Evolutionary conservation across 2,888 invertebrate species (phyloP).

Genomic region (Mystacides longicornis): DNA sequence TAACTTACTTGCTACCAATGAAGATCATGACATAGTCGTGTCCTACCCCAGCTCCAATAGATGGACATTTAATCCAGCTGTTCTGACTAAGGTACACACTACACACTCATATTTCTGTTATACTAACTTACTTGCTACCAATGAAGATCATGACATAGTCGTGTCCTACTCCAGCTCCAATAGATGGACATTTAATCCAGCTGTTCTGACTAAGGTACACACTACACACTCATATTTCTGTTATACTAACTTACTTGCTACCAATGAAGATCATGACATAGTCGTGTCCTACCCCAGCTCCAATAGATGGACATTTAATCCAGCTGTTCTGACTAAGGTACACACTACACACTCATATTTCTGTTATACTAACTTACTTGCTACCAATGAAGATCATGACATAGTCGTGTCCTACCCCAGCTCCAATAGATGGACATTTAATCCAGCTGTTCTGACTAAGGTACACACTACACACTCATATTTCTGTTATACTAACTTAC

Average conservation of each 20-base stretch:
- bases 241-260: too few relatives aligned
- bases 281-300: constrained; percentile 97
- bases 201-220: constrained; percentile 88
- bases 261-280: constrained; percentile 97
- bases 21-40: constrained; percentile 98
- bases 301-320: constrained; percentile 97
- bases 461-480: too few relatives aligned
- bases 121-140: too few relatives aligned
- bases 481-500: too few relatives aligned
- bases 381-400: constrained; percentile 97
- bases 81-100: constrained; percentile 87
- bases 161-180: constrained; percentile 97
- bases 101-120: too few relatives aligned
- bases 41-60: constrained; percentile 94
- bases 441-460: constrained; percentile 94
- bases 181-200: constrained; percentile 97
- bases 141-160: constrained; percentile 97
- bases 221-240: too few relatives aligned
- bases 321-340: constrained; percentile 92
- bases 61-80: constrained; percentile 98
- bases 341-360: too few relatives aligned
- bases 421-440: constrained; percentile 97
- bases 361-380: too few relatives aligned
- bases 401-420: constrained; percentile 97
- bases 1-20: too few relatives aligned